Conservation (phyloP, 2,888 invertebrate genomes). For the Escarpia spicata region DNA sequence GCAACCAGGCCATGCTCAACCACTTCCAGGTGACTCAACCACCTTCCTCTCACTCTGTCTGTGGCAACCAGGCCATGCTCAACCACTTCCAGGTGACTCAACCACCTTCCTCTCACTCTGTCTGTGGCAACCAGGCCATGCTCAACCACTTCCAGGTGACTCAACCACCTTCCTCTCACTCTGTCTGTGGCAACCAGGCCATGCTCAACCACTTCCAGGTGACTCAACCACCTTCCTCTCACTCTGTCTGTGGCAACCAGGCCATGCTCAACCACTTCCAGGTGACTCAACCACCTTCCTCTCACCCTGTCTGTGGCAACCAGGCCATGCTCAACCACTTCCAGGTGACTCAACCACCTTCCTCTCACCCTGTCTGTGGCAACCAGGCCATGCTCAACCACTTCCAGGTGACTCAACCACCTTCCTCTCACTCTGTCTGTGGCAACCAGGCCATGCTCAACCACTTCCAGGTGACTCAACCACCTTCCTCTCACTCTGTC, state of each 20-base stretch:
- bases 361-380: not conserved
- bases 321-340: constrained; percentile 20
- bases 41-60: not conserved
- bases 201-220: constrained; percentile 23
- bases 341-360: constrained; percentile 26
- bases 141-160: constrained; percentile 25
- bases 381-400: constrained; percentile 13
- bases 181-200: constrained; percentile 17
- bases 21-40: constrained; percentile 26
- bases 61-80: constrained; percentile 19
- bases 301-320: not conserved
- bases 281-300: constrained; percentile 23
- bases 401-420: constrained; percentile 25
- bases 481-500: not conserved
- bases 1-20: constrained; percentile 14
- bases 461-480: constrained; percentile 27
- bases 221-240: constrained; percentile 22
- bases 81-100: constrained; percentile 28
- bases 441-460: constrained; percentile 21
- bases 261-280: constrained; percentile 21
- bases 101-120: not conserved
- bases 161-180: constrained; percentile 19
- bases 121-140: constrained; percentile 18
- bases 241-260: constrained; percentile 7
- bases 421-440: not conserved